These are phyloP conservation scores for Ailurus styani DNA, from an alignment of 2,113 vertebrate species.

Conservation along the genomic window DNA sequence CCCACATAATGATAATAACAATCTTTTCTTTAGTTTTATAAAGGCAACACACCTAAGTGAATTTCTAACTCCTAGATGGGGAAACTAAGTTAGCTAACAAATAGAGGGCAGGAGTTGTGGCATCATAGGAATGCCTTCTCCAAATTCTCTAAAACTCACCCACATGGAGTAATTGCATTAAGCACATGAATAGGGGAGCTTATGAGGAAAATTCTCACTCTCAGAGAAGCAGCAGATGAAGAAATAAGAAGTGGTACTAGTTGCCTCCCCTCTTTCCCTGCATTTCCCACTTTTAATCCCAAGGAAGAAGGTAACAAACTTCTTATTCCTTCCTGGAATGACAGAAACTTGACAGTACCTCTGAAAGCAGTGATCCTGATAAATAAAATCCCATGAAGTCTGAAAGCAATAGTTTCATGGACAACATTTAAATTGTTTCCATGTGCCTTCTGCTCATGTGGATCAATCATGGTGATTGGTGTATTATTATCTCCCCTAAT, in stretches of 20 bases:
- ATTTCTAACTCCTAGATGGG: background rate
- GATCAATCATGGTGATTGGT: conserved; percentile 52
- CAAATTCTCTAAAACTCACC: background rate
- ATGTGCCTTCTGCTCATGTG: conserved; percentile 28
- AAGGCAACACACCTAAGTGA: background rate
- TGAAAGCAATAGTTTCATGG: conserved; percentile 10
- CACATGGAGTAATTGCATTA: background rate
- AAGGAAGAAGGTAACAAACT: background rate
- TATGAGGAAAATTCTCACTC: background rate
- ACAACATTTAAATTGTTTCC: conserved; percentile 63
- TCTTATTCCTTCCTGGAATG: background rate
- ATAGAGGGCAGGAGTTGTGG: background rate
- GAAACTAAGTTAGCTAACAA: background rate
- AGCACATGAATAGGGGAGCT: background rate
- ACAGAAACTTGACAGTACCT: background rate
- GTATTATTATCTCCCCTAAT: conserved; percentile 48
- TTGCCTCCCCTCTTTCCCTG: background rate
- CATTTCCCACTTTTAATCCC: background rate
- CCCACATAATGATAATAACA: background rate
- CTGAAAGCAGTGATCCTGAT: conserved; percentile 15
- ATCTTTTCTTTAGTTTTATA: background rate
- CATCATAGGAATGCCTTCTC: background rate
- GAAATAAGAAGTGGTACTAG: background rate
- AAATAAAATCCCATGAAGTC: conserved; percentile 44
- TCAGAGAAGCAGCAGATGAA: background rate